Base-by-base conservation (phyloP, 92 coral and sea anemone species). In the Phymanthus crucifer region DNA sequence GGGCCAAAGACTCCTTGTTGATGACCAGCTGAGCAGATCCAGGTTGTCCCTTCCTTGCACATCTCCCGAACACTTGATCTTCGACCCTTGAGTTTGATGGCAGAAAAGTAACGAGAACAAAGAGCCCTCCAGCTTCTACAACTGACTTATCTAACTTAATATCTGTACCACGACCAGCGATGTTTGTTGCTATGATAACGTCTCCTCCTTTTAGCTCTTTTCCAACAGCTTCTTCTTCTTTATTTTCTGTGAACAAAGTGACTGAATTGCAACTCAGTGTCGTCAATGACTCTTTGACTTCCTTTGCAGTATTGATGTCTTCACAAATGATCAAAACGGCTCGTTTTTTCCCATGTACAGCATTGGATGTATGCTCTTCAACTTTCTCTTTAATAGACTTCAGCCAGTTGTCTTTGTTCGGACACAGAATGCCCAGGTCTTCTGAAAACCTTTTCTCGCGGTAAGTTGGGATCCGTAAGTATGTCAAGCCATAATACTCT, bases 121-220 rank as follows among this genome's bases (percentile, higher is more conserved):
- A 66, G 8, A 81, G 66, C 73, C 85, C 85, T 21, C 85, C 85
- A 45, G 61, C 66, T 31, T 34, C 26, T 35, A 70, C 32, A 50
- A 81, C 76, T 21, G 72, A 61, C 48, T 54, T 16, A 46, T 57
- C 66, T 16, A 81, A 40, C 24, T 81, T 21, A 14, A 72, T 27
- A 45, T 81, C 72, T 32, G 85, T 81, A 24, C 85, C 85, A 7
- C 85, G 85, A 38, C 85, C 85, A 29, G 85, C 85, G 4, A 81
- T 64, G 69, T 81, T 81, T 33, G 85, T 81, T 74, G 85, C 76
- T 35, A 81, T 32, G 16, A 81, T 57, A 54, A 81, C 79, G 31
- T 70, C 70, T 50, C 85, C 85, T 70, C 64, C 40, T 16, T 14
- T 9, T 38, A 81, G 32, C 21, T 29, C 34, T 26, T 47, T 80